Evolutionary conservation across 1,140 invertebrate genomes (phyloP).

Genomic region (Philotrypesis tridentata): DNA sequence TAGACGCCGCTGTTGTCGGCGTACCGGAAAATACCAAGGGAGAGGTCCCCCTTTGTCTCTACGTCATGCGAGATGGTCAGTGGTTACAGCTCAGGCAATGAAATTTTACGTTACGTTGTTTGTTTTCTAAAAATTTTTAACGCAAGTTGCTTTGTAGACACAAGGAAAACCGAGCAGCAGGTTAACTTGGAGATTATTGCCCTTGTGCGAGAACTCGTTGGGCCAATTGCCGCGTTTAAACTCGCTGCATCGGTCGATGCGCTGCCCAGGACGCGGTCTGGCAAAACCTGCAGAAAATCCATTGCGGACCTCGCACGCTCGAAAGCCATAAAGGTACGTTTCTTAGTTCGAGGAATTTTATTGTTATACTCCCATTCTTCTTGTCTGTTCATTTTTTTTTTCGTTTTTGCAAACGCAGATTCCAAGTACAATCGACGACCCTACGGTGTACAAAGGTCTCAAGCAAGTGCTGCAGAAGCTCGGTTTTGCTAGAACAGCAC

Average conservation of each 20-base stretch:
- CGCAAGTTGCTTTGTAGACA: constrained; percentile 64
- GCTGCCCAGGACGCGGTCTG: constrained; percentile 84
- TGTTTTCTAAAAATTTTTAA: no score
- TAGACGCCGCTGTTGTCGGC: constrained; percentile 90
- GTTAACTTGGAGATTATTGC: constrained; percentile 80
- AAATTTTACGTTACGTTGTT: no score
- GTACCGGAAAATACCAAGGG: constrained; percentile 92
- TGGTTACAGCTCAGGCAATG: no score
- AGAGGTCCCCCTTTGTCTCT: constrained; percentile 90
- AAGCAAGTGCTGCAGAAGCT: constrained; percentile 82
- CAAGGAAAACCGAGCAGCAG: constrained; percentile 75
- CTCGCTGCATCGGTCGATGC: constrained; percentile 83
- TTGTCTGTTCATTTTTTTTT: neutral
- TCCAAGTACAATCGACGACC: constrained; percentile 91
- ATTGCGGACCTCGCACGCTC: constrained; percentile 88
- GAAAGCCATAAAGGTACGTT: constrained; percentile 80
- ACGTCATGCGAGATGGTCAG: constrained; percentile 78
- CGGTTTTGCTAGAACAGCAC: constrained; percentile 83
- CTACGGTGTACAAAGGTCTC: constrained; percentile 85
- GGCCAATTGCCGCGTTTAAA: constrained; percentile 91
- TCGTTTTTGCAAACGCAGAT: constrained; percentile 73
- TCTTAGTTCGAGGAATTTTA: neutral
- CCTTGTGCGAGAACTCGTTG: constrained; percentile 86
- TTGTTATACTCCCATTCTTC: neutral
- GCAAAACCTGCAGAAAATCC: constrained; percentile 90